Conservation (phyloP, 1,140 invertebrate species). For the Myzus persicae region DNA sequence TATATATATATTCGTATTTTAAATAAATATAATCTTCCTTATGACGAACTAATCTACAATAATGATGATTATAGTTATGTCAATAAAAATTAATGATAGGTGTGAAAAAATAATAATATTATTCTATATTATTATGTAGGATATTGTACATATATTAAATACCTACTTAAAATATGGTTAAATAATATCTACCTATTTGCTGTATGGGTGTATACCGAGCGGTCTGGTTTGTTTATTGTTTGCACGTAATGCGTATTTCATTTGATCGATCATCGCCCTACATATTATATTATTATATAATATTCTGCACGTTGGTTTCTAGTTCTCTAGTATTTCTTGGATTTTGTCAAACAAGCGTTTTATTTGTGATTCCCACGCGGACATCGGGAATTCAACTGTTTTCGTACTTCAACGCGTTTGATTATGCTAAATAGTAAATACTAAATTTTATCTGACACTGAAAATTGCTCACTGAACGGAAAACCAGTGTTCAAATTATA, state of each 20-base stretch:
- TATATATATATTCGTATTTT: too few relatives aligned
- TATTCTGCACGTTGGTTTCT: background rate
- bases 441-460: background rate
- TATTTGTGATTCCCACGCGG: background rate
- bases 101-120: background rate
- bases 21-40: background rate
- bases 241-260: background rate
- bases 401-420: background rate
- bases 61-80: background rate
- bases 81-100: background rate
- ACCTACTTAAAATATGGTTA: background rate
- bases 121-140: too few relatives aligned
- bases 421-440: background rate
- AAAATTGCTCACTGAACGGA: background rate
- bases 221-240: background rate
- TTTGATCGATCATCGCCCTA: background rate
- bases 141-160: background rate
- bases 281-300: background rate
- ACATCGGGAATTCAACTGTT: background rate
- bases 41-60: background rate
- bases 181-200: background rate
- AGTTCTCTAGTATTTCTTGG: background rate
- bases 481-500: background rate
- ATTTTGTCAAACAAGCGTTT: background rate
- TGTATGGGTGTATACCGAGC: background rate